Percentiles rank a stretch among this genome's conserved stretches.
Conservation (phyloP, 2,113 vertebrate genomes). For the Cynopterus brachyotis region DNA sequence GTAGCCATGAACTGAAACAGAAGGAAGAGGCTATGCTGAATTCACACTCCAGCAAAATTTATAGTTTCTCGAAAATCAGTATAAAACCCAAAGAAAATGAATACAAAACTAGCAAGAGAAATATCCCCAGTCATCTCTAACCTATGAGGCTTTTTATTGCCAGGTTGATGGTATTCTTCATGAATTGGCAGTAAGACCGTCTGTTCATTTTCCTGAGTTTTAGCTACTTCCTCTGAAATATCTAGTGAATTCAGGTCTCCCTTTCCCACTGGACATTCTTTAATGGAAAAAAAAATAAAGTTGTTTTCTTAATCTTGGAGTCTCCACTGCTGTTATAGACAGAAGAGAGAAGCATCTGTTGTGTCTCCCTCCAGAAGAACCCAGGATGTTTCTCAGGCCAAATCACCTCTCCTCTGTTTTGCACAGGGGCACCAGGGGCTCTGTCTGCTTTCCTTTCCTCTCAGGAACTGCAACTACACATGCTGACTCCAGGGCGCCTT, state of each 20-base stretch:
- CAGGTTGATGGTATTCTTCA: not conserved
- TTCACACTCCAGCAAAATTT: constrained; percentile 38
- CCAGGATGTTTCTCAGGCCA: no score
- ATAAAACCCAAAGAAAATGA: not conserved
- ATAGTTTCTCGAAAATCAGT: not conserved
- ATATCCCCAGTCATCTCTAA: not conserved
- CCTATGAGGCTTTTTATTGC: not conserved
- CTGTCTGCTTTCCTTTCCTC: not conserved
- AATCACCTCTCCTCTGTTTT: not conserved
- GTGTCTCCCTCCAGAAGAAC: not conserved
- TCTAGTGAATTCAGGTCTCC: not conserved
- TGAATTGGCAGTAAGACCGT: not conserved
- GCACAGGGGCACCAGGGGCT: no score
- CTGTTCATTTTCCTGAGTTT: not conserved
- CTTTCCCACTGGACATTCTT: not conserved
- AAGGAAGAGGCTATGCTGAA: not conserved
- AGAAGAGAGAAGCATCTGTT: not conserved
- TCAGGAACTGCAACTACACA: not conserved
- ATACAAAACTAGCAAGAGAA: not conserved
- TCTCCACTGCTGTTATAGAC: not conserved
- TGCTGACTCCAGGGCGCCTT: not conserved
- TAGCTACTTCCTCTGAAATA: not conserved
- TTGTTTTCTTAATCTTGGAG: not conserved
- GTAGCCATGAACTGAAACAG: not conserved
- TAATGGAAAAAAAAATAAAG: not conserved